Conservation (phyloP, 2,888 invertebrate genomes). For the Drosophila borborema region DNA sequence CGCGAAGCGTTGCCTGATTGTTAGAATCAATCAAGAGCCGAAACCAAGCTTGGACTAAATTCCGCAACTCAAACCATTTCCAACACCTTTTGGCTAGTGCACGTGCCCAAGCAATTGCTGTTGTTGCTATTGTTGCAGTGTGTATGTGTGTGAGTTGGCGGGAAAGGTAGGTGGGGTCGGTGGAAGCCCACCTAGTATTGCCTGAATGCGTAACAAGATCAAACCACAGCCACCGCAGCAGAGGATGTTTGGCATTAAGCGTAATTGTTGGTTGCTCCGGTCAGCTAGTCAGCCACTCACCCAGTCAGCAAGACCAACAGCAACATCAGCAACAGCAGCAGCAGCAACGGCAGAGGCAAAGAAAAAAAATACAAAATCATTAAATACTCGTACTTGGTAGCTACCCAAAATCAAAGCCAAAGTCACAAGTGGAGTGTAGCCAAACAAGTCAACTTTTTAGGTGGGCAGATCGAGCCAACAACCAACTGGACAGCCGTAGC, state of each 20-base stretch:
- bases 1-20: slow-evolving; percentile 33
- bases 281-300: slow-evolving; percentile 46
- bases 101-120: slow-evolving; percentile 44
- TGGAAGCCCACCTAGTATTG: slow-evolving; percentile 48
- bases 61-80: slow-evolving; percentile 47
- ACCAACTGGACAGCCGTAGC: slow-evolving; percentile 40
- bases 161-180: background rate
- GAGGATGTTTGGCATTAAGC: slow-evolving; percentile 82
- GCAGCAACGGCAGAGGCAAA: slow-evolving; percentile 16
- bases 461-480: slow-evolving; percentile 64
- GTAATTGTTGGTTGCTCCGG: slow-evolving; percentile 73
- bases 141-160: slow-evolving; percentile 13
- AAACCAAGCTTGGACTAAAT: slow-evolving; percentile 42
- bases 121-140: slow-evolving; percentile 13
- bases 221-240: slow-evolving; percentile 76
- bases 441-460: slow-evolving; percentile 72
- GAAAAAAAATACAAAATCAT: slow-evolving; percentile 66
- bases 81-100: slow-evolving; percentile 62
- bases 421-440: slow-evolving; percentile 77
- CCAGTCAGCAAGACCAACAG: slow-evolving; percentile 30
- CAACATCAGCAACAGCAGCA: slow-evolving; percentile 24
- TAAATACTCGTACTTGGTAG: slow-evolving; percentile 71
- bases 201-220: slow-evolving; percentile 79
- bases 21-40: slow-evolving; percentile 64
- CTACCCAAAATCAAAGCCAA: slow-evolving; percentile 74